phyloP scores from a whole-genome alignment of 2,888 invertebrate species.

The Phoenoteleia sp. region DNA sequence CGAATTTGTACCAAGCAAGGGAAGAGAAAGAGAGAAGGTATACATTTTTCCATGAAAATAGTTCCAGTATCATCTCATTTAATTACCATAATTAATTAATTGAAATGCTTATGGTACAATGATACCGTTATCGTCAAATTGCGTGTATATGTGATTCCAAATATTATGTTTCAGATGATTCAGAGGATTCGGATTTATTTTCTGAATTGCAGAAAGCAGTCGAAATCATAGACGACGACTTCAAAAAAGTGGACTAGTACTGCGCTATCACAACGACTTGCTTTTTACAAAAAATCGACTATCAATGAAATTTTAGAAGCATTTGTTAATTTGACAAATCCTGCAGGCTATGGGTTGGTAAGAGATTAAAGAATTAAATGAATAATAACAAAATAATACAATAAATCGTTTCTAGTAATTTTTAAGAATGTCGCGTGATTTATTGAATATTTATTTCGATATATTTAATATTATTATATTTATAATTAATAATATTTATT shows the following conservation, averaged over 20 bases:
- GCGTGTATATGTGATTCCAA: no score
- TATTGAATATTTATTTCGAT: no score
- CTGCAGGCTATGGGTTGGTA: constrained; percentile 44
- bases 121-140: no score
- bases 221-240: constrained; percentile 46
- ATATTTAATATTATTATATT: not conserved
- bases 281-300: constrained; percentile 27
- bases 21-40: constrained; percentile 4
- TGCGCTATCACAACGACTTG: constrained; percentile 18
- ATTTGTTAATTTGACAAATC: constrained; percentile 35
- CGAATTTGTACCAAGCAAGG: not conserved
- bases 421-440: no score
- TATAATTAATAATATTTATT: not conserved
- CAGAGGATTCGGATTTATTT: no score
- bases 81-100: no score
- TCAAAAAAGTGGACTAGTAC: constrained; percentile 38
- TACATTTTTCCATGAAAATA: not conserved
- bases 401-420: no score
- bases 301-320: constrained; percentile 23
- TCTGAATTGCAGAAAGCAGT: constrained; percentile 8
- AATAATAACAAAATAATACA: not conserved
- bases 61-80: no score
- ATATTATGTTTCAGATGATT: no score
- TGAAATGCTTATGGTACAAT: no score
- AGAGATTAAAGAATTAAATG: not conserved